phyloP scores from a whole-genome alignment of 2,888 invertebrate species.

The Xestia rhomboidea region DNA sequence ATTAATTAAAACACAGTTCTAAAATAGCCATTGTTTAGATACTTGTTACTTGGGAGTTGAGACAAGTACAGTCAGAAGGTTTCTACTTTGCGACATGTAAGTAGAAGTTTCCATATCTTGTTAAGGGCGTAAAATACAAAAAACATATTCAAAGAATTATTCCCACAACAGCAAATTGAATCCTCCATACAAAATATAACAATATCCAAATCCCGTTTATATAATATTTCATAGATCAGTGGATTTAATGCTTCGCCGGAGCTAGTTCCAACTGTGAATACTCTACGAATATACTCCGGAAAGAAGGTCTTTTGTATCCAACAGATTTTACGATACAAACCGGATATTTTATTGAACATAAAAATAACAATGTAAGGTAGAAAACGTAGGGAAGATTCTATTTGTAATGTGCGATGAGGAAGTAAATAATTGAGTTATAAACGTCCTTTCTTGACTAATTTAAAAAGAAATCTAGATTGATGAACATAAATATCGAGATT shows the following conservation, averaged over 20 bases:
- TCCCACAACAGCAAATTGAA: neutral
- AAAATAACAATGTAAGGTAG: neutral
- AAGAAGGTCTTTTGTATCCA: neutral
- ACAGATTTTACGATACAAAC: neutral
- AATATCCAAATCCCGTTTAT: neutral
- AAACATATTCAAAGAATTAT: neutral
- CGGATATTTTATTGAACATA: constrained; percentile 1
- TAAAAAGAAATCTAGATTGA: neutral
- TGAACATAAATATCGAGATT: neutral
- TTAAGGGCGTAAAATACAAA: neutral
- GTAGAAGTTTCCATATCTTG: too few species aligned
- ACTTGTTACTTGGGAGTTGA: neutral
- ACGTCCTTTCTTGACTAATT: neutral
- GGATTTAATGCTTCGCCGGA: constrained; percentile 22
- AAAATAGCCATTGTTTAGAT: neutral
- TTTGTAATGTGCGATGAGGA: neutral
- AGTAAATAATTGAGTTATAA: neutral
- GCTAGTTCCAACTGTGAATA: neutral
- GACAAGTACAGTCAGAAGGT: neutral
- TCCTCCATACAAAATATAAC: neutral
- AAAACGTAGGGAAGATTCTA: neutral
- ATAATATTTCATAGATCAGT: constrained; percentile 19
- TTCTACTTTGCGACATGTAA: neutral
- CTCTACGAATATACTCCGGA: neutral
- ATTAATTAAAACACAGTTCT: neutral